Evolutionary conservation across 2,888 invertebrate genomes (phyloP).

Genomic region (Rapana venosa): DNA sequence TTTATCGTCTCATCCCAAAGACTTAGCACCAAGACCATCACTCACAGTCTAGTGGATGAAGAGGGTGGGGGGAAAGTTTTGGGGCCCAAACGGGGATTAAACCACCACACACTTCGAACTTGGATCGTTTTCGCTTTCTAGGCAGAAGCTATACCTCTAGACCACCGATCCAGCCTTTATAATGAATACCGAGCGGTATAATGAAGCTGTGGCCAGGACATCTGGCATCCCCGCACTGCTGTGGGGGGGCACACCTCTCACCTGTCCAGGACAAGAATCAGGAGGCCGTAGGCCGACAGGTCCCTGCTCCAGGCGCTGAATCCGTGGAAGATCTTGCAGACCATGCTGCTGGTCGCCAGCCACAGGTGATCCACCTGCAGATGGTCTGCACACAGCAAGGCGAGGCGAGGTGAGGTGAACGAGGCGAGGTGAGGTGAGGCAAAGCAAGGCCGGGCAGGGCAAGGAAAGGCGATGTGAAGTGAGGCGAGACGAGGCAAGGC

Average conservation of each 20-base stretch:
- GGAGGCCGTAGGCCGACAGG: background rate
- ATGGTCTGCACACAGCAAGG: background rate
- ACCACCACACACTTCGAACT: no score
- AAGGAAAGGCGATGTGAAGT: slow-evolving; percentile 27
- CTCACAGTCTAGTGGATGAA: no score
- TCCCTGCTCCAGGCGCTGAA: background rate
- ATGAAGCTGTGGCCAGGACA: no score
- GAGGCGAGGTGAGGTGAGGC: background rate
- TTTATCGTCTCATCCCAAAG: no score
- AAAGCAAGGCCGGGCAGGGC: background rate
- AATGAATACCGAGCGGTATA: no score
- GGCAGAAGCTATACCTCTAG: no score
- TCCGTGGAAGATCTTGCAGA: background rate
- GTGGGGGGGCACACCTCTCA: background rate
- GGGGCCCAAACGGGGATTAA: no score
- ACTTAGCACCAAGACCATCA: no score
- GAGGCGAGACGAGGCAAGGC: slow-evolving; percentile 14
- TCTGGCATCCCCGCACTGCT: no score
- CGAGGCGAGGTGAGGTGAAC: background rate
- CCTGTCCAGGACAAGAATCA: slow-evolving; percentile 1
- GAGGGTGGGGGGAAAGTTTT: no score
- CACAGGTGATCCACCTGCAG: background rate
- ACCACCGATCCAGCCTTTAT: no score
- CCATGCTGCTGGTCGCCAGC: background rate
- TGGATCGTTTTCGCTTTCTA: no score